These are phyloP conservation scores for Timandra comae DNA, from an alignment of 2,888 invertebrate genomes.

Conservation along the genomic window DNA sequence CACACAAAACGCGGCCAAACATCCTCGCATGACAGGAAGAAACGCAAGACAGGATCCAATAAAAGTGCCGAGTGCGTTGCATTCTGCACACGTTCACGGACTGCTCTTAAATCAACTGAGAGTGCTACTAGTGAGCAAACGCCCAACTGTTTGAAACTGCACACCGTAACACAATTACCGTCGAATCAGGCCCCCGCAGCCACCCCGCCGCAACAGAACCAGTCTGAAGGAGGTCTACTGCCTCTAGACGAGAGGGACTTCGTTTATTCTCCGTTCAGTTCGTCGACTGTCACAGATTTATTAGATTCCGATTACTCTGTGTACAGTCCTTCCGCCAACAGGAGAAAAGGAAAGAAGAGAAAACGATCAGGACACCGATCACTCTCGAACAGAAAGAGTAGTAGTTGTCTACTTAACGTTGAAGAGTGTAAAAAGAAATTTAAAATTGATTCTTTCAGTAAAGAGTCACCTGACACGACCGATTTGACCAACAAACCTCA, in stretches of 20 bases:
- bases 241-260: constrained; percentile 72
- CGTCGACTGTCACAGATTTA: constrained; percentile 67
- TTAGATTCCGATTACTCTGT: constrained; percentile 70
- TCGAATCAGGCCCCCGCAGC: constrained; percentile 41
- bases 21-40: constrained; percentile 66
- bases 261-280: constrained; percentile 71
- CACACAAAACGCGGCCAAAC: constrained; percentile 53
- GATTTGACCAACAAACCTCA: constrained; percentile 40
- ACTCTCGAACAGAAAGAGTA: constrained; percentile 56
- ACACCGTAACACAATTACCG: constrained; percentile 34
- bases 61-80: constrained; percentile 61
- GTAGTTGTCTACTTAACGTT: constrained; percentile 47
- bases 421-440: constrained; percentile 65
- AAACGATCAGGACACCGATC: constrained; percentile 64
- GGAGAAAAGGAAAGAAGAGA: constrained; percentile 66
- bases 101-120: constrained; percentile 64
- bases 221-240: constrained; percentile 60
- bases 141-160: constrained; percentile 38
- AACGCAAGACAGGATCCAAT: constrained; percentile 48
- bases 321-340: constrained; percentile 62
- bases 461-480: constrained; percentile 39
- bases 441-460: constrained; percentile 72
- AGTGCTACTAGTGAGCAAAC: constrained; percentile 58
- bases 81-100: constrained; percentile 67
- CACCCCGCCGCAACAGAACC: constrained; percentile 39